Evolutionary conservation across 1,140 invertebrate species (phyloP).

Genomic region (Coptotermes formosanus): DNA sequence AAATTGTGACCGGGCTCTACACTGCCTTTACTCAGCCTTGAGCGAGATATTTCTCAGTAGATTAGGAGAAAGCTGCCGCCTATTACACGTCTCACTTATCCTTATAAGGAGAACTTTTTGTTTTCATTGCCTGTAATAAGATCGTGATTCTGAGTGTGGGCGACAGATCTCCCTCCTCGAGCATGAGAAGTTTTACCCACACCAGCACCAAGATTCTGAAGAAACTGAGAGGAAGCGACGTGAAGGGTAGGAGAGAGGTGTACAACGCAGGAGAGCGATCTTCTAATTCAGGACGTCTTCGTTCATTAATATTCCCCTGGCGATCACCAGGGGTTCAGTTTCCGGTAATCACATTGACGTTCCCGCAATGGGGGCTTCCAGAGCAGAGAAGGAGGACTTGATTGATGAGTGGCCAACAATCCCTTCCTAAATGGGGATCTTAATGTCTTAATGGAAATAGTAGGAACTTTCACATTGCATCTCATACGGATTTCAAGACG

Average conservation of each 20-base stretch:
- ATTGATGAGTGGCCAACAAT: constrained; percentile 27
- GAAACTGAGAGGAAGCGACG: neutral
- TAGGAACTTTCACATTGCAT: neutral
- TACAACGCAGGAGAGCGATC: neutral
- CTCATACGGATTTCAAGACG: no score
- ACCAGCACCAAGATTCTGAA: neutral
- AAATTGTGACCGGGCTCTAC: no score
- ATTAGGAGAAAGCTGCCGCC: no score
- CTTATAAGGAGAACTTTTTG: neutral
- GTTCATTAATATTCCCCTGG: constrained; percentile 23
- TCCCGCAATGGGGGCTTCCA: neutral
- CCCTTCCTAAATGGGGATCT: constrained; percentile 11
- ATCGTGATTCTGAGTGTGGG: neutral
- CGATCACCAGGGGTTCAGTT: constrained; percentile 9
- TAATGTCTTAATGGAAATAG: constrained; percentile 20
- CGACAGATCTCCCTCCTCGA: neutral
- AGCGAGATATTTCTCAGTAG: no score
- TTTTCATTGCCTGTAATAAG: neutral
- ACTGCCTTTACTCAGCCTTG: no score
- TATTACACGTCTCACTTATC: no score
- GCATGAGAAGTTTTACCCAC: neutral
- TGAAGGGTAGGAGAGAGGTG: neutral
- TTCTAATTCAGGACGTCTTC: constrained; percentile 4
- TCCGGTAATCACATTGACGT: constrained; percentile 26
- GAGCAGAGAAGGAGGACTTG: neutral